phyloP scores from a whole-genome alignment of 2,888 invertebrate genomes.

The Morpho deidamia region DNA sequence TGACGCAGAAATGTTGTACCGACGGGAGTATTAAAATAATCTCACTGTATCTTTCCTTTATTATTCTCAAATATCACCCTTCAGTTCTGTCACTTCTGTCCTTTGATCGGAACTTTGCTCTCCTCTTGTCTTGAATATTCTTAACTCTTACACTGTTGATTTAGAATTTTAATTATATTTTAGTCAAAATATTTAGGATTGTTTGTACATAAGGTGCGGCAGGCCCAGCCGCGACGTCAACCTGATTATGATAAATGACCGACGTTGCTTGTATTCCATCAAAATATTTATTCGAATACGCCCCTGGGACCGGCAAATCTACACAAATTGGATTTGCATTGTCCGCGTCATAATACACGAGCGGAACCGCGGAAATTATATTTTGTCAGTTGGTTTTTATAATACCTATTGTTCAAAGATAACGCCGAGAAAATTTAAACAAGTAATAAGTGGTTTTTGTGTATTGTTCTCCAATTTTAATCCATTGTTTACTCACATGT shows the following conservation, averaged over 20 bases:
- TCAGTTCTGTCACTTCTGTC: too few relatives aligned
- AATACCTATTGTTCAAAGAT: conserved; percentile 4
- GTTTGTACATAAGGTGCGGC: conserved; percentile 52
- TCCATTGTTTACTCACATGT: neutral
- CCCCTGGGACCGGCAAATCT: conserved; percentile 36
- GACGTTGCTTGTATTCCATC: conserved; percentile 46
- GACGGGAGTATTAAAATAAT: too few relatives aligned
- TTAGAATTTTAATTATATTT: conserved; percentile 32
- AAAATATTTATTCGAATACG: conserved; percentile 56
- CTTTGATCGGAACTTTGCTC: too few relatives aligned
- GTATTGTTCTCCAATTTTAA: conserved; percentile 1
- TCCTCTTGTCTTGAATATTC: too few relatives aligned
- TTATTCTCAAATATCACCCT: too few relatives aligned
- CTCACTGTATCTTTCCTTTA: too few relatives aligned
- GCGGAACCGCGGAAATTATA: conserved; percentile 16
- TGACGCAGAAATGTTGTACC: too few relatives aligned
- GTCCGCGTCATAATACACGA: conserved; percentile 43
- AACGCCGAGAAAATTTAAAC: conserved; percentile 6
- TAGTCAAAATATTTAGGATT: conserved; percentile 23
- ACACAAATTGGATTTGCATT: conserved; percentile 54
- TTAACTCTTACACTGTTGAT: too few relatives aligned
- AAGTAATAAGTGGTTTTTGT: neutral
- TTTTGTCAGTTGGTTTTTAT: conserved; percentile 14
- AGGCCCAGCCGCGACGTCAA: conserved; percentile 47
- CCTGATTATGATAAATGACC: conserved; percentile 71